Base-by-base conservation (phyloP, 2,888 invertebrate genomes). In the Acleris holmiana region DNA sequence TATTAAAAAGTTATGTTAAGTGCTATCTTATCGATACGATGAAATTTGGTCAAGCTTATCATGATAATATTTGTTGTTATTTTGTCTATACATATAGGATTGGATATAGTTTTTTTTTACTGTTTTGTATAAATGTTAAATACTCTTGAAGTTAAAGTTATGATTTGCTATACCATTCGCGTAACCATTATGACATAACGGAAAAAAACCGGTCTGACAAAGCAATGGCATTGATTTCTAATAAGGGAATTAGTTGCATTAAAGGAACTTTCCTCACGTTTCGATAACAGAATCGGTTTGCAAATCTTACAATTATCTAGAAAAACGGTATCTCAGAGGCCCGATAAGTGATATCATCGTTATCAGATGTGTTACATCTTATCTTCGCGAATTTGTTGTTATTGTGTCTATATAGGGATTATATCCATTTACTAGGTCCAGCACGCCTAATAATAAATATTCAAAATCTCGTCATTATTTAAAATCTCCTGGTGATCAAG, bases 361-460 rank as follows among this genome's bases (percentile, higher is more conserved):
- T 40, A 51, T 47, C 46, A 46, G n/a, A 44, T 44, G 44, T 47
- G 10, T 21, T 44, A 10, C 56, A 44, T 62, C 49, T 62, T 47
- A 63, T 58, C 51, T 15, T 29, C 23, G 57, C 63, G 40, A 57
- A 53, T 58, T 58, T 63, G 63, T 63, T 63, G n/a, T 63, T 58
- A 53, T 58, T 58, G 23, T 53, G 63, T 18, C 51, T 8, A 23
- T 50, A n/a, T 7, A 44, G 17, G 17, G 44, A 17, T 17, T 44
- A 44, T 35, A 35, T 35, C 2, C 10, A 35, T 10, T 13, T 10
- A 35, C 29, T 2, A 35, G 29, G 3, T 25, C 29, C 23, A 23
- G 13, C 29, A 35, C 13, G 29, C 7, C 29, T 7, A 2, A 35
- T 35, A 35, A n/a, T 44, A 44, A 44, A 44, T 4, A n/a, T 29